These are phyloP conservation scores for Danio aesculapii DNA, from an alignment of 2,797 vertebrate genomes.

Conservation along the genomic window DNA sequence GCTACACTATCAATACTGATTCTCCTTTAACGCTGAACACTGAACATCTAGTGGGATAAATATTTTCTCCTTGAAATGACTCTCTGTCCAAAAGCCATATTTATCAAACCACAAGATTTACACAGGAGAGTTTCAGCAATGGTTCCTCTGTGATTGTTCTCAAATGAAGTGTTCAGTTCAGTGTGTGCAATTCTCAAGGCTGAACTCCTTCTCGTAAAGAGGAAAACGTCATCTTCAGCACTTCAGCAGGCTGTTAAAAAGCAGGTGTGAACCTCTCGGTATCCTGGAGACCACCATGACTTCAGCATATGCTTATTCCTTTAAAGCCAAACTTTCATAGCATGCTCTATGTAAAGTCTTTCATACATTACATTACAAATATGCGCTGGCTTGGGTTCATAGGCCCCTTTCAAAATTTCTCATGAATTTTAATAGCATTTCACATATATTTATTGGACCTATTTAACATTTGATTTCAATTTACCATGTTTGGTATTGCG, in stretches of 20 bases:
- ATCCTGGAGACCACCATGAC: conserved; percentile 78
- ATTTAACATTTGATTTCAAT: conserved; percentile 29
- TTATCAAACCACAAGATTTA: background rate
- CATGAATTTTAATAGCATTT: conserved; percentile 51
- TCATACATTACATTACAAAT: conserved; percentile 55
- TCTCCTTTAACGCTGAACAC: background rate
- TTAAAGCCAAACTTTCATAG: conserved; percentile 47
- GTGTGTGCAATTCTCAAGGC: conserved; percentile 32
- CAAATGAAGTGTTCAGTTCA: conserved; percentile 46
- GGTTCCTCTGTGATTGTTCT: conserved; percentile 32
- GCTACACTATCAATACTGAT: background rate
- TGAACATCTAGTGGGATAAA: background rate
- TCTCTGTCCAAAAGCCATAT: background rate
- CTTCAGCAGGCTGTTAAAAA: conserved; percentile 79
- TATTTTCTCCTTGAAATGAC: conserved; percentile 8
- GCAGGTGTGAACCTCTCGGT: conserved; percentile 71
- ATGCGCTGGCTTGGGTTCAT: conserved; percentile 32
- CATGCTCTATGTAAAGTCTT: conserved; percentile 39
- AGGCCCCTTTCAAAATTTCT: conserved; percentile 42
- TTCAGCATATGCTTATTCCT: conserved; percentile 45
- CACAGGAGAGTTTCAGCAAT: background rate
- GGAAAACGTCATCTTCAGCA: conserved; percentile 67
- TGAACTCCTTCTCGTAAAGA: conserved; percentile 67
- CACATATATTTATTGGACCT: conserved; percentile 32
- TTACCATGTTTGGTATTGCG: background rate